Evolutionary conservation across 1,140 invertebrate genomes (phyloP).

Genomic region (Vollenhovia emeryi): DNA sequence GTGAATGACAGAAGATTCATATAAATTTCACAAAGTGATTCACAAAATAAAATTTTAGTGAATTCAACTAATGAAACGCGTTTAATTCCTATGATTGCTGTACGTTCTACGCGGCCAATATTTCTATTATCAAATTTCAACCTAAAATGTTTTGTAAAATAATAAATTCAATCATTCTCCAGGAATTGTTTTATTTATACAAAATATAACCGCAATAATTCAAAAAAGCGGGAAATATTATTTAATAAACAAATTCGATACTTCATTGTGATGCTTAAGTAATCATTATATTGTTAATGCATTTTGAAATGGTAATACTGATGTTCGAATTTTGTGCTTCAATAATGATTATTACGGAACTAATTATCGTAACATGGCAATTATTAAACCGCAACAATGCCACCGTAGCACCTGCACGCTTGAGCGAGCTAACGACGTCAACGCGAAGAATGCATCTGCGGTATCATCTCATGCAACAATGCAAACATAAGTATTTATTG

Average conservation of each 20-base stretch:
- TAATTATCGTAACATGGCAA: constrained; percentile 15
- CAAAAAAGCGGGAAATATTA: not conserved
- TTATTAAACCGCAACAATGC: constrained; percentile 27
- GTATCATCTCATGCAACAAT: not conserved
- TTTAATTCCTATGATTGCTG: not conserved
- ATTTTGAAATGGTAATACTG: not conserved
- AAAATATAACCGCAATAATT: not conserved
- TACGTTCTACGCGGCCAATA: not conserved
- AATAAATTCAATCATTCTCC: not conserved
- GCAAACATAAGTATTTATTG: constrained; percentile 53
- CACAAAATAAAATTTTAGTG: not conserved
- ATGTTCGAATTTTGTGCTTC: not conserved
- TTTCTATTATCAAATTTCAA: not conserved
- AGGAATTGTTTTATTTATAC: not conserved
- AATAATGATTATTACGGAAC: constrained; percentile 3
- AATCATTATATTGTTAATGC: not conserved
- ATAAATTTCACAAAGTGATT: not conserved
- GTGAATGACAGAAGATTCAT: not conserved
- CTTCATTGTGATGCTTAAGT: not conserved
- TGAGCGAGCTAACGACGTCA: constrained; percentile 22
- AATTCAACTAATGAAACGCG: not conserved
- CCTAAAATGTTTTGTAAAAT: not conserved
- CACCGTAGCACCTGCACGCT: constrained; percentile 3
- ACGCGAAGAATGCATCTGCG: constrained; percentile 19
- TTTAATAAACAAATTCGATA: constrained; percentile 9